Base-by-base conservation (phyloP, 2,888 invertebrate genomes). In the Pharmacophagus antenor region DNA sequence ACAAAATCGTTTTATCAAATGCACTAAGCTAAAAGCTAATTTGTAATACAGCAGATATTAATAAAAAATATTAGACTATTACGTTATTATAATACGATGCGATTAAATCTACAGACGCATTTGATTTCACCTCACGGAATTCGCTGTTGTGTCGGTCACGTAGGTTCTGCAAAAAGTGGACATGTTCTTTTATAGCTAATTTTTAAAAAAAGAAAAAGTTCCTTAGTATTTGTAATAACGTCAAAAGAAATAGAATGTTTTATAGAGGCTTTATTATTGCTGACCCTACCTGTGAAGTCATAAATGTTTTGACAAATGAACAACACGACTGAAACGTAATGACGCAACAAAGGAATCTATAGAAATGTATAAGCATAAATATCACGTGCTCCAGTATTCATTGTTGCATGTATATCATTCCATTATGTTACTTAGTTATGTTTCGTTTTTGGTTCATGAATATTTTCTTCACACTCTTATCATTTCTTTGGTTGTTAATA, bases 311-410 rank as follows among this genome's bases (percentile, higher is more conserved):
- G 31, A 15, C 15, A 37, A 37, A 37, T 37, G 22, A 23, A 31
- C 10, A 48, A 42, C 17, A 60, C 51, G 55, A 64, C 58, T 53
- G 58, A 65, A 57, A 63, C 58, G 56, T 52, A 49, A 65, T 65
- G 64, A 68, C 52, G 65, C 66, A 67, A 56, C 63, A 58, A 63
- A 62, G 65, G 63, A 66, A 65, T 63, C 66, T 66, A 63, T 65
- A 63, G 63, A 56, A 67, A 65, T 62, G 51, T 62, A 57, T 61
- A 60, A 62, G 63, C 61, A 63, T 58, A 41, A 55, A 52, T 59
- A 62, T 68, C 67, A 67, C 70, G 69, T 70, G 70, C 67, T 65
- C 52, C 31, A 48, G 47, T 54, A 49, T 51, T 60, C 46, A 63
- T 62, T 63, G 62, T 55, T 27, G 20, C 60, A 51, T 44, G n/a